Evolutionary conservation across 2,888 invertebrate species (phyloP), one percentile per base, ranked within the genome.

Genomic region (Callyntrura sp.): DNA sequence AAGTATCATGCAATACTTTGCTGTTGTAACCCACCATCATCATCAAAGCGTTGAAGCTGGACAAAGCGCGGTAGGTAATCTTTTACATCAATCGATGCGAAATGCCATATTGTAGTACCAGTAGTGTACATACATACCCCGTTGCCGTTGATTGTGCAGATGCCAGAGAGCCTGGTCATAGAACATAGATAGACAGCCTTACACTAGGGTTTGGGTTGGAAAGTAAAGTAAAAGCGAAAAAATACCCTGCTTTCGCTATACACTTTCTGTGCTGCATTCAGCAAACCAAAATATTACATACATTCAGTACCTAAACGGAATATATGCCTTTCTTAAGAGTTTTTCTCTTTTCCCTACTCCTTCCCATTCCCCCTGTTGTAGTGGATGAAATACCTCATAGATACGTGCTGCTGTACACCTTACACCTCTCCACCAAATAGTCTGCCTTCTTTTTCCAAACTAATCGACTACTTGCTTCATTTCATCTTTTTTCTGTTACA

Each of bases 1-100:
- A n/a, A n/a, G 8, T 28, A 14, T n/a, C 0, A 14, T n/a, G 28
- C 62, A 62, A 62, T 62, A 25, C 5, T 51, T 35, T 35, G 35
- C 35, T 14, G n/a, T 11, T 51, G 51, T 51, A 51, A 8, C 1
- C 1, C 8, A 62, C 62, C 1, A 11, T 17, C 1, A 14, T 4
- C 4, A 57, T 6, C n/a, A 17, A 17, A 17, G 17, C 5, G 62
- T 25, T 62, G n/a, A 35, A 68, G 35, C 28, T 68, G 65, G 35
- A 43, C 70, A 70, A 70, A n/a, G 70, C 70, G 0, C 17, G 9
- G 17, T 68, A 68, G 35, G 35, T 35, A 68, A 68, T 25, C 62
- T 25, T 48, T 48, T 0, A 79, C 57, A 57, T 79, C 79, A 79
- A 79, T 79, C 79, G 79, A 79, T 79, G 79, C 57, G 57, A 79